These are phyloP conservation scores for Borostomias antarcticus DNA, from an alignment of 2,797 vertebrate species.

Conservation along the genomic window DNA sequence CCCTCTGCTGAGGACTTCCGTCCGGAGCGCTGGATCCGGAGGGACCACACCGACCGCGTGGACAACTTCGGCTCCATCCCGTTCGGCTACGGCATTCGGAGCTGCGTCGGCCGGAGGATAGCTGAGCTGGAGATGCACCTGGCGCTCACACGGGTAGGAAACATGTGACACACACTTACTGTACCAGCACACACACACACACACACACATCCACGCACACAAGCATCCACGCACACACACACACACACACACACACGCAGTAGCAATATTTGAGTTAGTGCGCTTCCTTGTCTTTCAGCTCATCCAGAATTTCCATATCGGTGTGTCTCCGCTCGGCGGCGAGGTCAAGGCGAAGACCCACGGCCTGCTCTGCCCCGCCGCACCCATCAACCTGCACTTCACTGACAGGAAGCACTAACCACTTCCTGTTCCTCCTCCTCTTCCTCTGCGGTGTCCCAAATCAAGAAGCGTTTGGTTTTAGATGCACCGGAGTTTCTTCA, in stretches of 20 bases:
- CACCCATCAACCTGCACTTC: conserved; percentile 83
- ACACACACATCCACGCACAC: not conserved
- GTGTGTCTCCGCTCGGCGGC: conserved; percentile 72
- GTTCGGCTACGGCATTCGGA: conserved; percentile 90
- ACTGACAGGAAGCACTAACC: conserved; percentile 66
- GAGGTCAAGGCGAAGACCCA: conserved; percentile 85
- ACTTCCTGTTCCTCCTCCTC: not conserved
- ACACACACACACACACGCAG: not conserved
- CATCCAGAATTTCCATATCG: conserved; percentile 86
- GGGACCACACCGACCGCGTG: conserved; percentile 80
- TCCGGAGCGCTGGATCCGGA: conserved; percentile 89
- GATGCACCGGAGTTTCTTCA: not conserved
- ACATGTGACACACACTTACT: too few relatives aligned
- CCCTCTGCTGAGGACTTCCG: conserved; percentile 76
- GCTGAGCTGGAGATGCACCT: conserved; percentile 92
- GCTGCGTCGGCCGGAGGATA: conserved; percentile 87
- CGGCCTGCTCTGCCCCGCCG: conserved; percentile 83
- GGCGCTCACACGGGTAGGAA: conserved; percentile 82
- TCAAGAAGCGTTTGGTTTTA: not conserved
- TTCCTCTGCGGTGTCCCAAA: too few relatives aligned
- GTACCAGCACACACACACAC: not conserved
- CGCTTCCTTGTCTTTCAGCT: conserved; percentile 72
- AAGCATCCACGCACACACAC: not conserved
- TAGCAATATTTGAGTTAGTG: not conserved
- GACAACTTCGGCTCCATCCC: conserved; percentile 94